Conservation (phyloP, 2,797 vertebrate genomes). For the Clangula hyemalis region DNA sequence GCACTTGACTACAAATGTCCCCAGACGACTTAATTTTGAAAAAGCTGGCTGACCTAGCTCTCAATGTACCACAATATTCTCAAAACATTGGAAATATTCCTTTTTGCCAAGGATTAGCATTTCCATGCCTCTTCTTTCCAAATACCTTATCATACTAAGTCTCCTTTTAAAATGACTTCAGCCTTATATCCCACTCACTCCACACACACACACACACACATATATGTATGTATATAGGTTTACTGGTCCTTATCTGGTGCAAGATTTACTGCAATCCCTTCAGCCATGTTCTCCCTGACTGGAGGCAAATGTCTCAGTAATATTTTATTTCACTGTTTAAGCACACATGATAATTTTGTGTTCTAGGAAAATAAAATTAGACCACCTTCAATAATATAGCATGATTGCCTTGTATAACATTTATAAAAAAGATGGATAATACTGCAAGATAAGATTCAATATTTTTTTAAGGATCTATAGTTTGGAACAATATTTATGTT, state of each 20-base stretch:
- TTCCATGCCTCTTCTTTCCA: neutral
- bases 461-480: neutral
- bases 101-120: neutral
- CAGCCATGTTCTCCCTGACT: neutral
- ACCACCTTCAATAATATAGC: neutral
- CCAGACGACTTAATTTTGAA: neutral
- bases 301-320: neutral
- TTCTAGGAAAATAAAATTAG: neutral
- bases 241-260: neutral
- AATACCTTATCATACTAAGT: neutral
- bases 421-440: neutral
- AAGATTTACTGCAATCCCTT: neutral
- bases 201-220: neutral
- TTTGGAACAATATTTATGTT: neutral
- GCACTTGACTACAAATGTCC: neutral
- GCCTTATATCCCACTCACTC: neutral
- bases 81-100: neutral
- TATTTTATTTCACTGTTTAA: neutral
- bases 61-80: neutral
- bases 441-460: neutral
- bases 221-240: neutral
- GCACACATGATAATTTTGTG: neutral
- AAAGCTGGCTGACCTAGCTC: neutral
- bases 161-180: neutral
- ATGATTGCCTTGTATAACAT: neutral